A percentile compares a stretch with the other conserved stretches of the same genome.
Conservation (phyloP, 23 tunicate species). For the Halocynthia roretzi region DNA sequence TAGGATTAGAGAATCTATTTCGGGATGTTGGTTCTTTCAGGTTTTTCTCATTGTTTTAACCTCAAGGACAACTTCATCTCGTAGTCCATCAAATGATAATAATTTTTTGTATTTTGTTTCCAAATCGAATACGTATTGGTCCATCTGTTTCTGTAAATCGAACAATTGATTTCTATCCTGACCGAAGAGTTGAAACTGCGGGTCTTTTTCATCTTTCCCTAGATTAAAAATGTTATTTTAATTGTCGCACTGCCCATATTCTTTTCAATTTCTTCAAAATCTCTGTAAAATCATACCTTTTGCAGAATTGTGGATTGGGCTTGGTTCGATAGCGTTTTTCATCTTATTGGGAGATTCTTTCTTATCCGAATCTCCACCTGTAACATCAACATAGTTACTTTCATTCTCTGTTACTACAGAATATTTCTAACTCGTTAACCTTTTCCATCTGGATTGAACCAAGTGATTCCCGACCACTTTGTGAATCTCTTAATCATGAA, state of each 20-base stretch:
- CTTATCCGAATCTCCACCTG: too few relatives aligned
- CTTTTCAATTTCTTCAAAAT: too few relatives aligned
- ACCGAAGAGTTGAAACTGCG: too few relatives aligned
- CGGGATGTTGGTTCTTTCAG: background rate
- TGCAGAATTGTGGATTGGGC: too few relatives aligned
- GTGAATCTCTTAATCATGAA: slow-evolving; percentile 82
- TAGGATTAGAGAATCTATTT: too few relatives aligned
- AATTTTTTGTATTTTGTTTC: slow-evolving; percentile 81
- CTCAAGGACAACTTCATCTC: slow-evolving; percentile 62
- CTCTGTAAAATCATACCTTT: too few relatives aligned
- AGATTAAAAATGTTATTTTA: too few relatives aligned
- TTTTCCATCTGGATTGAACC: slow-evolving; percentile 5
- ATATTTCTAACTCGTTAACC: background rate
- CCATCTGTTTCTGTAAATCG: slow-evolving; percentile 64
- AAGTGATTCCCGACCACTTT: slow-evolving; percentile 74
- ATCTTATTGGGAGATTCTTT: too few relatives aligned
- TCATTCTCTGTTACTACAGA: background rate
- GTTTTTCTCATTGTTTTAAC: slow-evolving; percentile 25
- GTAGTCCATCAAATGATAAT: slow-evolving; percentile 47
- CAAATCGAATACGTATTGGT: slow-evolving; percentile 55
- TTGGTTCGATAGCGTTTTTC: too few relatives aligned
- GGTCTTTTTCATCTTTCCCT: too few relatives aligned
- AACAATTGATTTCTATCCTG: slow-evolving; percentile 12
- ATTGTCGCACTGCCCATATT: too few relatives aligned
- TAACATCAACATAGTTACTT: background rate